These are phyloP conservation scores for Thamnophis elegans DNA, from an alignment of 2,797 vertebrate species.

Conservation along the genomic window DNA sequence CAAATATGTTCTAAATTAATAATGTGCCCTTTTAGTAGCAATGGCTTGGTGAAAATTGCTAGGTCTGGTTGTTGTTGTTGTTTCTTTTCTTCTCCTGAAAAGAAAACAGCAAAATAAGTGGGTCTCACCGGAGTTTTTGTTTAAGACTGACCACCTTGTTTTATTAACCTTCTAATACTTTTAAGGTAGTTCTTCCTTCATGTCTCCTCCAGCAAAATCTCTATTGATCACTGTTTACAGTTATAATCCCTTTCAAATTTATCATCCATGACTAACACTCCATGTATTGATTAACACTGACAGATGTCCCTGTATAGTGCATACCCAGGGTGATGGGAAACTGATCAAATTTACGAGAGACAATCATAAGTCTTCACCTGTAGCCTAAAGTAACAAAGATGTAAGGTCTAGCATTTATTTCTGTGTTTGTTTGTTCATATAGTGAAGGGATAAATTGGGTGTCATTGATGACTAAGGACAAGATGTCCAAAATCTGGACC, in stretches of 20 bases:
- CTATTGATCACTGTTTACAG: slow-evolving; percentile 86
- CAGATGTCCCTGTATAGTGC: slow-evolving; percentile 75
- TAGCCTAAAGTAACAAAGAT: slow-evolving; percentile 70
- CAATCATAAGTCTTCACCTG: slow-evolving; percentile 63
- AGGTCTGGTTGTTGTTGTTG: not conserved
- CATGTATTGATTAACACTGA: slow-evolving; percentile 81
- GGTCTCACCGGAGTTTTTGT: slow-evolving; percentile 70
- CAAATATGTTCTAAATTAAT: slow-evolving; percentile 73
- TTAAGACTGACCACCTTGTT: slow-evolving; percentile 71
- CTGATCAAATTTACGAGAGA: slow-evolving; percentile 71
- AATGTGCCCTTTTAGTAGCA: slow-evolving; percentile 73
- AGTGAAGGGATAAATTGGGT: slow-evolving; percentile 70
- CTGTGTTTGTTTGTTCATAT: not conserved
- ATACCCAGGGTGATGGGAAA: slow-evolving; percentile 65
- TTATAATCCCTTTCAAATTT: slow-evolving; percentile 87
- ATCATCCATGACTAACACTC: slow-evolving; percentile 83
- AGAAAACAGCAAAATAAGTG: slow-evolving; percentile 59
- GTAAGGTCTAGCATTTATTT: slow-evolving; percentile 49
- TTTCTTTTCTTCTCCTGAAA: slow-evolving; percentile 11
- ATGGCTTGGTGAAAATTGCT: slow-evolving; percentile 67
- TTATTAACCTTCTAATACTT: slow-evolving; percentile 80
- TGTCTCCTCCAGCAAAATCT: slow-evolving; percentile 77
- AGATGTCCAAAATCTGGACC: slow-evolving; percentile 69
- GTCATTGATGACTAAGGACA: slow-evolving; percentile 72
- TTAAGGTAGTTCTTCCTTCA: slow-evolving; percentile 77